These are phyloP conservation scores for Orcinus orca DNA, from an alignment of 2,113 vertebrate species.

Conservation along the genomic window DNA sequence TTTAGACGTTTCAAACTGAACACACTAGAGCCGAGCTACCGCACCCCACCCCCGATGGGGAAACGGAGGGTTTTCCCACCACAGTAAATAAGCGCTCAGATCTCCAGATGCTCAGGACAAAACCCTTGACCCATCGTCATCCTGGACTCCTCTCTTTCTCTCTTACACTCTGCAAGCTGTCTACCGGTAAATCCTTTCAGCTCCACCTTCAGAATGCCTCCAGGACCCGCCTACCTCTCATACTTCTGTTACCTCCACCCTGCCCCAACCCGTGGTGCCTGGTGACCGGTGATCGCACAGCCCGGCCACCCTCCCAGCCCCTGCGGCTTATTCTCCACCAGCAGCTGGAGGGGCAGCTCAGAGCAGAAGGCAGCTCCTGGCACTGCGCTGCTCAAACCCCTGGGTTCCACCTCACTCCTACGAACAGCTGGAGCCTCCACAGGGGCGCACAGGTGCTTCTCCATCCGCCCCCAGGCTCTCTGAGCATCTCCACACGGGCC, in stretches of 20 bases:
- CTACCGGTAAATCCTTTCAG: neutral
- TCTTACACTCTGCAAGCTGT: neutral
- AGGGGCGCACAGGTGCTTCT: neutral
- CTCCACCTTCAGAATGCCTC: neutral
- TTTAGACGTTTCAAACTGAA: neutral
- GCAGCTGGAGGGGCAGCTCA: too few species aligned
- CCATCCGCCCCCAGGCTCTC: neutral
- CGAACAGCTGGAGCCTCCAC: neutral
- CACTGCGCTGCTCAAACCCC: neutral
- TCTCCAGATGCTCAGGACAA: neutral
- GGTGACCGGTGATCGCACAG: too few species aligned
- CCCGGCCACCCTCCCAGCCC: fast-evolving
- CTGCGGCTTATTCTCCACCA: neutral
- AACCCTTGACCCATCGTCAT: fast-evolving
- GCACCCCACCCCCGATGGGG: fast-evolving
- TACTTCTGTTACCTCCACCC: too few species aligned
- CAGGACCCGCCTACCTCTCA: neutral
- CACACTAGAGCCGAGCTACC: neutral
- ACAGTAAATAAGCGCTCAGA: fast-evolving
- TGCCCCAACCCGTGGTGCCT: neutral
- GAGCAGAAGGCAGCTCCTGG: fast-evolving
- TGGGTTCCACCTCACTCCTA: neutral
- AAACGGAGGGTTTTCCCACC: neutral
- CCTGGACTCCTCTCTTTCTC: neutral
- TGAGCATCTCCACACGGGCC: neutral